These are phyloP conservation scores for Dendronephthya gigantea DNA, from an alignment of 64 coral and sea anemone species.

Conservation along the genomic window DNA sequence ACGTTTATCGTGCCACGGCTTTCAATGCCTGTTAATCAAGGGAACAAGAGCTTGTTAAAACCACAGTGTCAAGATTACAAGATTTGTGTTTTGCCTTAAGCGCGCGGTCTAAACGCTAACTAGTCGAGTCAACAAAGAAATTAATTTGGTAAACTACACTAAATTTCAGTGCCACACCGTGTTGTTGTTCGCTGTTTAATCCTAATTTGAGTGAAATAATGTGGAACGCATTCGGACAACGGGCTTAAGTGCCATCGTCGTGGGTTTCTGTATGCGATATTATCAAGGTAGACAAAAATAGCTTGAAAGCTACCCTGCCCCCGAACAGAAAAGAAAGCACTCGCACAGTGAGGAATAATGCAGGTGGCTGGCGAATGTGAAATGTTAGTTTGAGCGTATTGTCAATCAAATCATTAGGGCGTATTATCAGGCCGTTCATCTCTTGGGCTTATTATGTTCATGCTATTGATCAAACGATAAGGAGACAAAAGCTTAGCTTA, in stretches of 20 bases:
- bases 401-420: neutral
- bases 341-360: neutral
- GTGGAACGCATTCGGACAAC: neutral
- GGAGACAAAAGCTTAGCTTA: neutral
- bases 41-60: neutral
- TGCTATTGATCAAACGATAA: neutral
- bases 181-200: neutral
- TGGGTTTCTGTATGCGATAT: neutral
- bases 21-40: neutral
- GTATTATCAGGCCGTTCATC: neutral
- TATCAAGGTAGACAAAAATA: neutral
- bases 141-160: neutral
- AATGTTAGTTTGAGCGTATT: neutral
- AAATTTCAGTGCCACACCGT: neutral
- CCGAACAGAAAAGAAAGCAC: neutral
- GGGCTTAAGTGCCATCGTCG: neutral
- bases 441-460: neutral
- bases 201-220: neutral
- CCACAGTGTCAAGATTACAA: neutral
- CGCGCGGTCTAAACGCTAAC: neutral
- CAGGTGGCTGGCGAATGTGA: neutral
- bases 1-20: neutral
- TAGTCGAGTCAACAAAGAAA: neutral
- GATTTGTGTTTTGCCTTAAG: neutral
- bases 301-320: neutral